These are phyloP conservation scores for Philotrypesis tridentata DNA, from an alignment of 1,140 invertebrate species.

Conservation along the genomic window DNA sequence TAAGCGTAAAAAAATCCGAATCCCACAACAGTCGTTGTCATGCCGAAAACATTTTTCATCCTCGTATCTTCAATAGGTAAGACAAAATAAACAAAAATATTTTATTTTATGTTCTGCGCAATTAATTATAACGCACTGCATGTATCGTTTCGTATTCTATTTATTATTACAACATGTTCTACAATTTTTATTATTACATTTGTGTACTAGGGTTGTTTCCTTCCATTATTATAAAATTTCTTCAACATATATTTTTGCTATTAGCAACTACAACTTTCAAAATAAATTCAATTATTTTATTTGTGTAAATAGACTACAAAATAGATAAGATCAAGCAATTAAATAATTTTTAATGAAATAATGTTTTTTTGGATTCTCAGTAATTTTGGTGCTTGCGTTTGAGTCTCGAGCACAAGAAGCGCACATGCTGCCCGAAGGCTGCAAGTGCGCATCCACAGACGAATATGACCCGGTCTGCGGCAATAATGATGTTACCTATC, in stretches of 20 bases:
- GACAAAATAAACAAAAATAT: neutral
- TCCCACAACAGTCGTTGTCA: neutral
- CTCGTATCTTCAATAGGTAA: slow-evolving; percentile 14
- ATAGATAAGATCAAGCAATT: too few relatives aligned
- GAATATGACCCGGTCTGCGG: slow-evolving; percentile 41
- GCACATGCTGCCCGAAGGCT: slow-evolving; percentile 1
- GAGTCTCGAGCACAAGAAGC: neutral
- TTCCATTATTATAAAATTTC: too few relatives aligned
- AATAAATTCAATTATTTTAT: too few relatives aligned
- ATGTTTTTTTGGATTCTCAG: neutral
- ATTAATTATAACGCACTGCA: neutral
- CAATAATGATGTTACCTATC: slow-evolving; percentile 41
- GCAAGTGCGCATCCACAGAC: neutral
- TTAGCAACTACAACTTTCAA: too few relatives aligned
- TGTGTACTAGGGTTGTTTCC: neutral
- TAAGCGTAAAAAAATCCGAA: neutral
- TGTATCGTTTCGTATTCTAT: neutral
- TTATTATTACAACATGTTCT: neutral
- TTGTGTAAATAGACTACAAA: too few relatives aligned
- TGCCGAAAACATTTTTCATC: slow-evolving; percentile 12
- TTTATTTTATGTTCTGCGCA: neutral
- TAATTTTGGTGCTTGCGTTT: neutral
- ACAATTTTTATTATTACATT: neutral
- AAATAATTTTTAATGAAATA: too few relatives aligned
- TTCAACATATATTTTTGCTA: too few relatives aligned